Evolutionary conservation across 1,140 invertebrate species (phyloP).

Genomic region (Araneus ventricosus): DNA sequence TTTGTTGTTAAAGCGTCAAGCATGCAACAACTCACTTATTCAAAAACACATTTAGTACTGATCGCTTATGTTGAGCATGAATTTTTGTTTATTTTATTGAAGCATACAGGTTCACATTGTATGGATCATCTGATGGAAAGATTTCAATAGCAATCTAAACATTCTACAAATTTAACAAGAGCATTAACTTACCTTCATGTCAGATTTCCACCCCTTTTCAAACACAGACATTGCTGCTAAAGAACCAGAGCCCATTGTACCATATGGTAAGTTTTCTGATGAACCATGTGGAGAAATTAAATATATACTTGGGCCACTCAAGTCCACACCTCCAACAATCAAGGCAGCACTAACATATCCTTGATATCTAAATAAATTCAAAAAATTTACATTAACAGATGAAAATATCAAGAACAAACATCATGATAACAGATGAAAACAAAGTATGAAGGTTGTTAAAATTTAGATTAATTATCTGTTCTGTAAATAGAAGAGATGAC

Average conservation of each 20-base stretch:
- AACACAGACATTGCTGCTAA: slow-evolving; percentile 98
- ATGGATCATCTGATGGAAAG: no score
- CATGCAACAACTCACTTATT: no score
- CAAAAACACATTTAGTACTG: no score
- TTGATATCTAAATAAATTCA: slow-evolving; percentile 81
- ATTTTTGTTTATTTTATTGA: no score
- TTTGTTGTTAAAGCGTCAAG: no score
- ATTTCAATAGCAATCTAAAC: background rate
- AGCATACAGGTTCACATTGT: no score
- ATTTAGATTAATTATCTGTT: background rate
- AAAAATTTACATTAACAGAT: background rate
- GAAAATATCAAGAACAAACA: no score
- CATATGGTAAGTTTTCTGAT: slow-evolving; percentile 92
- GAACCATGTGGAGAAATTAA: slow-evolving; percentile 97
- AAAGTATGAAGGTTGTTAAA: background rate
- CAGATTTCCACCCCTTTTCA: slow-evolving; percentile 92
- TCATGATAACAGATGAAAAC: no score
- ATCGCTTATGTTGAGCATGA: no score
- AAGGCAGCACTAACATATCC: slow-evolving; percentile 97
- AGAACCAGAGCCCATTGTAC: slow-evolving; percentile 97
- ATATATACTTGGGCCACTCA: slow-evolving; percentile 91
- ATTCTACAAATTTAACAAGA: background rate
- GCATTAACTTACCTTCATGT: slow-evolving; percentile 82
- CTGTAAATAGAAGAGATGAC: background rate
- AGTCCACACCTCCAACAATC: slow-evolving; percentile 96